These are phyloP conservation scores for Spisula subtruncata DNA, from an alignment of 2,888 invertebrate genomes.

Conservation along the genomic window DNA sequence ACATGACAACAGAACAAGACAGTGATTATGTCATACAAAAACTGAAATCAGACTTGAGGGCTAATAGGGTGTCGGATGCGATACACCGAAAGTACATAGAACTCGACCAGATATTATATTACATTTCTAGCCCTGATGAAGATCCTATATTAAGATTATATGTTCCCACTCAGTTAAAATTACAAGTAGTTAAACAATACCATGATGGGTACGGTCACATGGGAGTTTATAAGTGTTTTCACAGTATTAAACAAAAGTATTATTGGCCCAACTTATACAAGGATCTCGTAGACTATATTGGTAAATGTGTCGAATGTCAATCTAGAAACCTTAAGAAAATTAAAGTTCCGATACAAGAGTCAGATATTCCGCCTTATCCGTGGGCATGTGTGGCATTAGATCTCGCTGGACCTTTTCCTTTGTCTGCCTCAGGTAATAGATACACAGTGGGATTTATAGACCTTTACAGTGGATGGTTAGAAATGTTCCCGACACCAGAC, in stretches of 20 bases:
- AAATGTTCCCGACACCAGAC: background rate
- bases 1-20: slow-evolving; percentile 46
- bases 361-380: slow-evolving; percentile 64
- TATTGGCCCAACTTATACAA: slow-evolving; percentile 56
- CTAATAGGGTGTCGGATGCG: slow-evolving; percentile 30
- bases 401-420: background rate
- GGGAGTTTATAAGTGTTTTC: slow-evolving; percentile 40
- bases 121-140: slow-evolving; percentile 56
- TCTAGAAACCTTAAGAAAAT: slow-evolving; percentile 40
- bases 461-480: background rate
- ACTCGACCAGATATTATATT: slow-evolving; percentile 61
- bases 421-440: background rate
- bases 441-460: slow-evolving; percentile 13
- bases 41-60: slow-evolving; percentile 38
- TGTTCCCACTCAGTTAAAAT: slow-evolving; percentile 46
- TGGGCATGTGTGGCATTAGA: slow-evolving; percentile 28
- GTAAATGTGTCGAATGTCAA: slow-evolving; percentile 46
- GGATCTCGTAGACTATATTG: slow-evolving; percentile 37
- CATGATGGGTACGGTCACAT: slow-evolving; percentile 59
- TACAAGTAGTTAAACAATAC: slow-evolving; percentile 41
- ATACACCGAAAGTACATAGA: slow-evolving; percentile 23
- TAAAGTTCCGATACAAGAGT: slow-evolving; percentile 60
- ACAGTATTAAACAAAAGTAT: slow-evolving; percentile 47
- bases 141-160: slow-evolving; percentile 54
- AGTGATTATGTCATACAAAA: slow-evolving; percentile 36